Evolutionary conservation across 2,797 vertebrate species (phyloP).

Genomic region (Arctocebus calabarensis): DNA sequence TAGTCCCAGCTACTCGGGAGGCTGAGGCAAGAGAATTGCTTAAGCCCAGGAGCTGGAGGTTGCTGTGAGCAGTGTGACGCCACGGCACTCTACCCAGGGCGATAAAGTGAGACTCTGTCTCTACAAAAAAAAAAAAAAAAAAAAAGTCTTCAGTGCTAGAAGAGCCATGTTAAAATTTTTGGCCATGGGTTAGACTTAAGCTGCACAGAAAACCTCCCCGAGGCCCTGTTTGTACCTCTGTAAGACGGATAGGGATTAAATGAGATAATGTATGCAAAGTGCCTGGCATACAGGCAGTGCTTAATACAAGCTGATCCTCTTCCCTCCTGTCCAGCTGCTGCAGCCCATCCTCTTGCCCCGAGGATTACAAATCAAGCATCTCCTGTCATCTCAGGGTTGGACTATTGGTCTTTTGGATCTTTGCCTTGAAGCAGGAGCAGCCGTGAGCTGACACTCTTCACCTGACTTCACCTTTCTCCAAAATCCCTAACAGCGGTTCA

Average conservation of each 20-base stretch:
- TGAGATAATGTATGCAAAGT: constrained; percentile 2
- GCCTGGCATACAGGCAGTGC: constrained; percentile 66
- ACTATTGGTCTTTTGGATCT: constrained; percentile 65
- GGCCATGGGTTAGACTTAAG: constrained; percentile 27
- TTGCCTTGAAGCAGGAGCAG: background rate
- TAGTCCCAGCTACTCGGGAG: too few relatives aligned
- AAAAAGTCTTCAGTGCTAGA: too few relatives aligned
- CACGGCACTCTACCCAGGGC: too few relatives aligned
- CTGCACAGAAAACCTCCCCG: background rate
- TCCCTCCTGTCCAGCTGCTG: background rate
- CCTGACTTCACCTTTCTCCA: constrained; percentile 72
- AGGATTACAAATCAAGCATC: constrained; percentile 65
- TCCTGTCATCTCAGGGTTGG: background rate
- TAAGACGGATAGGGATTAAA: constrained; percentile 70
- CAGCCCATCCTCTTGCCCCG: background rate
- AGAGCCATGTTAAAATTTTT: background rate
- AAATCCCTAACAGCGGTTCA: constrained; percentile 49
- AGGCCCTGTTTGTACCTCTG: background rate
- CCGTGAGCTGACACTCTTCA: constrained; percentile 65
- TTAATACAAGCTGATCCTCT: constrained; percentile 54
- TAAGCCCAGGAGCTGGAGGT: too few relatives aligned
- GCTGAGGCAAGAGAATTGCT: too few relatives aligned
- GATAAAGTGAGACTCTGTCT: too few relatives aligned
- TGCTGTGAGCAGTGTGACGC: too few relatives aligned
- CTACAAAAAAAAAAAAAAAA: too few relatives aligned